A percentile compares a stretch with the other conserved stretches of the same genome.
phyloP scores from a whole-genome alignment of 2,797 vertebrate species.

The Macropodus opercularis region DNA sequence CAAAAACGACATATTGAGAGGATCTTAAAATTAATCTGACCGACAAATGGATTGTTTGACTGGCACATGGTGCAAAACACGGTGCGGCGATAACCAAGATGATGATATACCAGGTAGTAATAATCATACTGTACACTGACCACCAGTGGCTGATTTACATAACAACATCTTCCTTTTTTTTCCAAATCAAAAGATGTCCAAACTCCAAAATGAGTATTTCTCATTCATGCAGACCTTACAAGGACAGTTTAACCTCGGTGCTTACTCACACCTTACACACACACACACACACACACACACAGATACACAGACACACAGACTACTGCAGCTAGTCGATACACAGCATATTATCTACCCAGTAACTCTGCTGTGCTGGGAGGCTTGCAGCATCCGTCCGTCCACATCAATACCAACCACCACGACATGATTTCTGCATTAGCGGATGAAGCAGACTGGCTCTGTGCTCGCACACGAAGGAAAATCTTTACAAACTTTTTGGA shows the following conservation, averaged over 20 bases:
- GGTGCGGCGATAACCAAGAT: not conserved
- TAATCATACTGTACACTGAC: not conserved
- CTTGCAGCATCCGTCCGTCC: slow-evolving; percentile 24
- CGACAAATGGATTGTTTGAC: too few species aligned
- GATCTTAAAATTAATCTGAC: too few species aligned
- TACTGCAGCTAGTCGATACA: slow-evolving; percentile 34
- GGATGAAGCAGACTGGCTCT: slow-evolving; percentile 1
- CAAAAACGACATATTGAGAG: too few species aligned
- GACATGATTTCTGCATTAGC: slow-evolving; percentile 22
- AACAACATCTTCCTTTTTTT: too few species aligned
- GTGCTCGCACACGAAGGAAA: slow-evolving; percentile 16
- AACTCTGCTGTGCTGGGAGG: slow-evolving; percentile 26
- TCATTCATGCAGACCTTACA: not conserved
- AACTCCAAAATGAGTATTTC: too few species aligned
- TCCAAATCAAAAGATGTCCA: too few species aligned
- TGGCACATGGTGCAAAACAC: not conserved
- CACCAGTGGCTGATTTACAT: too few species aligned
- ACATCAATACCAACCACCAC: slow-evolving; percentile 33
- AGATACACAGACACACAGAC: not conserved
- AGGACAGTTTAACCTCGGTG: slow-evolving; percentile 11
- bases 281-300: slow-evolving; percentile 6
- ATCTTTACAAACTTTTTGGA: slow-evolving; percentile 51
- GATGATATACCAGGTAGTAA: not conserved
- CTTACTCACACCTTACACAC: not conserved
- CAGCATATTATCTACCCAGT: slow-evolving; percentile 29